These are phyloP conservation scores for Anser cygnoides DNA, from an alignment of 2,113 vertebrate species.

Conservation along the genomic window DNA sequence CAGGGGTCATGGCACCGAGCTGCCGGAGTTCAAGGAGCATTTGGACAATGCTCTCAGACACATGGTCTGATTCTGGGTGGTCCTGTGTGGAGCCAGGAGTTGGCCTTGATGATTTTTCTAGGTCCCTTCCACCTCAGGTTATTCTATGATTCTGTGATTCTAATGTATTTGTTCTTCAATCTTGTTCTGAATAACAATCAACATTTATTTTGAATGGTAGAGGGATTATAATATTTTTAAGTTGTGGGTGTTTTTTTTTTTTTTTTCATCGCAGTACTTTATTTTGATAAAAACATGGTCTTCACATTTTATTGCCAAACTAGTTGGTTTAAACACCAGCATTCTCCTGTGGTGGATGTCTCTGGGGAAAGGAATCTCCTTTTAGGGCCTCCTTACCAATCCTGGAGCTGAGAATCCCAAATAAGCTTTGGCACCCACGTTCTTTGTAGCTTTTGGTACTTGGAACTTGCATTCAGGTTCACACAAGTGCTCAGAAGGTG, in stretches of 20 bases:
- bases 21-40: no score
- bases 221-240: background rate
- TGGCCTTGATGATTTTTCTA: no score
- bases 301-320: background rate
- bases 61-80: no score
- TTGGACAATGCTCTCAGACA: no score
- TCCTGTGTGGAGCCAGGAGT: no score
- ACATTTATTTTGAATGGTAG: background rate
- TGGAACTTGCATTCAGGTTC: background rate
- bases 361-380: background rate
- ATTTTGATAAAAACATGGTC: background rate
- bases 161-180: no score
- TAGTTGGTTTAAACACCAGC: background rate
- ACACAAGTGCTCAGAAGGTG: background rate
- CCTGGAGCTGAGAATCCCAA: background rate
- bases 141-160: no score
- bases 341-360: background rate
- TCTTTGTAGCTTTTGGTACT: background rate
- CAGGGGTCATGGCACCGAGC: no score
- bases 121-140: no score
- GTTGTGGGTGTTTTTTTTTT: background rate
- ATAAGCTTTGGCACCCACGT: background rate
- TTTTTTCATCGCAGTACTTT: background rate
- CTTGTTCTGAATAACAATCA: background rate
- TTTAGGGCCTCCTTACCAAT: background rate